phyloP scores from a whole-genome alignment of 2,888 invertebrate species.

The Lepidocyrtoides sp. region DNA sequence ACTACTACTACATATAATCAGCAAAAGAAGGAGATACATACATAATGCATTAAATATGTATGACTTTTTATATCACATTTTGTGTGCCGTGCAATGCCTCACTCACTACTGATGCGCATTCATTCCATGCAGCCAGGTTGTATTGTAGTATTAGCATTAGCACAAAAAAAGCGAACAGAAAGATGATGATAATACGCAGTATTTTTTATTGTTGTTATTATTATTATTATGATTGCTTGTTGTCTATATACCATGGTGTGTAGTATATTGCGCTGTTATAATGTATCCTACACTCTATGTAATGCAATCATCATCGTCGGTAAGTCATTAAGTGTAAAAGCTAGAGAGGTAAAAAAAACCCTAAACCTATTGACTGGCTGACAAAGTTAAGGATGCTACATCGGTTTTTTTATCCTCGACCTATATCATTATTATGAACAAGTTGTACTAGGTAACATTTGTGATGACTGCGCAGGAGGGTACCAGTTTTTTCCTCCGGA shows the following conservation, averaged over 20 bases:
- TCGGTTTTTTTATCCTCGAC: conserved; percentile 38
- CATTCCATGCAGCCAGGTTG: background rate
- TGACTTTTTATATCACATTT: background rate
- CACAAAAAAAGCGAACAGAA: background rate
- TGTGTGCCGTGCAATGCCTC: background rate
- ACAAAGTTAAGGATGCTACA: conserved; percentile 67
- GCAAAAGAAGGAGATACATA: conserved; percentile 4
- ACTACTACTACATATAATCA: background rate
- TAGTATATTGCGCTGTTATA: background rate
- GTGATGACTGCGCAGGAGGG: conserved; percentile 22
- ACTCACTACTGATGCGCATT: conserved; percentile 1
- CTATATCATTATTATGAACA: conserved; percentile 57
- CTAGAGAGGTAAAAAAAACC: conserved; percentile 30
- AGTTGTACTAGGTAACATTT: background rate
- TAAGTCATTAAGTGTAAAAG: conserved; percentile 61
- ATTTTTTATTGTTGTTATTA: background rate
- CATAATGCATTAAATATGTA: conserved; percentile 30
- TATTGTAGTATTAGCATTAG: background rate
- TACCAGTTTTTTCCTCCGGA: conserved; percentile 83
- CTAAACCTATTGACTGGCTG: conserved; percentile 71
- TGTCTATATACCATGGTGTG: background rate
- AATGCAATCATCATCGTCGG: conserved; percentile 69
- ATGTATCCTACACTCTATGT: conserved; percentile 33
- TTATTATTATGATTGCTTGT: background rate
- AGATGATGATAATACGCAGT: conserved; percentile 13